Conservation (phyloP, 2,113 vertebrate species). For the Alosa alosa region DNA sequence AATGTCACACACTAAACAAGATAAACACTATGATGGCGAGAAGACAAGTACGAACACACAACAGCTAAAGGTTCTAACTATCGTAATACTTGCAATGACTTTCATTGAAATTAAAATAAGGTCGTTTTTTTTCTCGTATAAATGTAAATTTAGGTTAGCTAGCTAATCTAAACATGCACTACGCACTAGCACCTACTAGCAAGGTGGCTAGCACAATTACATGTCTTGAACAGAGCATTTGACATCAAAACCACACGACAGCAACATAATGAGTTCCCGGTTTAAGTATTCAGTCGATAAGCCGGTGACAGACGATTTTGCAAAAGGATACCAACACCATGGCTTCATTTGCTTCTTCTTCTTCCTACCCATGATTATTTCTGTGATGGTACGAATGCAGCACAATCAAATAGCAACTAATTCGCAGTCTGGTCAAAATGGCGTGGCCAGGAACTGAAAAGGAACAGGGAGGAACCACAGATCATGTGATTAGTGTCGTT, state of each 20-base stretch:
- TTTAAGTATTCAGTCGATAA: background rate
- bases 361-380: conserved; percentile 84
- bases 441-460: conserved; percentile 5
- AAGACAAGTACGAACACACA: background rate
- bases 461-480: background rate
- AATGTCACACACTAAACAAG: background rate
- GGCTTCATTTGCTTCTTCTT: conserved; percentile 99
- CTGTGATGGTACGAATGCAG: background rate
- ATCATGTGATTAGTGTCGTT: background rate
- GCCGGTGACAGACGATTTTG: background rate
- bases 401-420: background rate
- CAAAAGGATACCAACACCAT: conserved; percentile 98
- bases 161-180: background rate
- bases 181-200: background rate
- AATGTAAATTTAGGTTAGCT: background rate
- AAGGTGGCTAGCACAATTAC: background rate
- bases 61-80: background rate
- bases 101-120: background rate
- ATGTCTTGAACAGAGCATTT: background rate
- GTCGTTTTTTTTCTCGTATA: background rate
- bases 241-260: background rate
- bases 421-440: conserved; percentile 17
- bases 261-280: background rate
- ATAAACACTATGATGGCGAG: background rate
- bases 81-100: background rate